Conservation (phyloP, 92 coral and sea anemone species). For the Hydrozoanthus gracilis region DNA sequence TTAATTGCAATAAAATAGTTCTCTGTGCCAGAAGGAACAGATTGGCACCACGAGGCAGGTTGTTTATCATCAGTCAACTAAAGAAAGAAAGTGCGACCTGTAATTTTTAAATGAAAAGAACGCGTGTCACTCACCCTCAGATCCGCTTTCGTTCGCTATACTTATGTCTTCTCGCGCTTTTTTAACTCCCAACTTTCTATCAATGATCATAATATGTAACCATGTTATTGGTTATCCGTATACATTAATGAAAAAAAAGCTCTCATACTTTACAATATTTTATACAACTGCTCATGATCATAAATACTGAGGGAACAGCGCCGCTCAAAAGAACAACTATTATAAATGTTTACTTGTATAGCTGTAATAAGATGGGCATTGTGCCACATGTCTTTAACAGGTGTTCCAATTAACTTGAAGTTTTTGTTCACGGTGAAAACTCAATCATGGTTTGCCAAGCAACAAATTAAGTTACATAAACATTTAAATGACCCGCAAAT, state of each 20-base stretch:
- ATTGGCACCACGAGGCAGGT: background rate
- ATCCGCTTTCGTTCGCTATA: too few species aligned
- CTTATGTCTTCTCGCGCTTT: too few species aligned
- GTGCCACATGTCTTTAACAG: background rate
- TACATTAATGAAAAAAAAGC: too few species aligned
- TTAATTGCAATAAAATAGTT: background rate
- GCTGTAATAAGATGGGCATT: background rate
- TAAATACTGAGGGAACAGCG: background rate
- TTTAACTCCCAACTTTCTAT: too few species aligned
- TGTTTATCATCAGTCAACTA: background rate
- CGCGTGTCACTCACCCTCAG: background rate
- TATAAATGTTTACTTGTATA: background rate
- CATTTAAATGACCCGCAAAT: too few species aligned
- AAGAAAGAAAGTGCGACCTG: conserved; percentile 6
- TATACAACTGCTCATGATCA: too few species aligned
- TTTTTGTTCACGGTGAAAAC: background rate
- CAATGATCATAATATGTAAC: background rate
- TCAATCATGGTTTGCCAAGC: too few species aligned
- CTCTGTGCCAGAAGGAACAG: background rate
- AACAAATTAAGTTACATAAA: too few species aligned
- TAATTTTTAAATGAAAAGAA: background rate
- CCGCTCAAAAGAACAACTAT: conserved; percentile 1
- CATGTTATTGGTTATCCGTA: background rate
- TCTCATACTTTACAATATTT: too few species aligned
- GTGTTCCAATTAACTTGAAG: background rate